Evolutionary conservation across 2,113 vertebrate species (phyloP).

Genomic region (Otis tarda): DNA sequence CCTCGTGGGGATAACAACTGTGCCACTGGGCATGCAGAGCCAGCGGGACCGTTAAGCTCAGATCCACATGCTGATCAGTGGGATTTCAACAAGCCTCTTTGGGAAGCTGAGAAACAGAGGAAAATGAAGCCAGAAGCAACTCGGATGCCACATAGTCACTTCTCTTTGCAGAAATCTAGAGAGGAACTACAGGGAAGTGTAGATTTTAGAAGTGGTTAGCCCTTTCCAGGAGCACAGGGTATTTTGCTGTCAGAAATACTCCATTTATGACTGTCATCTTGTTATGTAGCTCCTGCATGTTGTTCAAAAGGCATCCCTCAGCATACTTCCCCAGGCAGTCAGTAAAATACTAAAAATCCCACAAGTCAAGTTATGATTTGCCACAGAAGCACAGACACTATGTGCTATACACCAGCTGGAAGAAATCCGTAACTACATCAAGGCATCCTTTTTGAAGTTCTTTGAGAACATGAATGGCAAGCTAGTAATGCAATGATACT

Average conservation of each 20-base stretch:
- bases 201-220: not conserved
- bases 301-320: not conserved
- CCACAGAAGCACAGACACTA: not conserved
- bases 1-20: not conserved
- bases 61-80: not conserved
- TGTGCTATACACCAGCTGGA: conserved; percentile 18
- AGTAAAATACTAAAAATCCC: not conserved
- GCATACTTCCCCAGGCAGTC: not conserved
- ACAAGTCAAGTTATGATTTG: not conserved
- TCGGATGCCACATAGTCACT: not conserved
- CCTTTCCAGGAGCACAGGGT: not conserved
- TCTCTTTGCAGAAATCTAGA: not conserved
- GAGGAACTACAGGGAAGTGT: not conserved
- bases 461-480: conserved; percentile 37
- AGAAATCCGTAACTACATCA: conserved; percentile 24
- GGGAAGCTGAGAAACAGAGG: not conserved
- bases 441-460: conserved; percentile 25
- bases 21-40: not conserved
- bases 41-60: not conserved
- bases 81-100: not conserved
- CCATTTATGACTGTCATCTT: not conserved
- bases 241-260: not conserved
- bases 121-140: not conserved
- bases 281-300: not conserved
- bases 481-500: not conserved